Conservation (phyloP, 2,113 vertebrate genomes). For the Alligator mississippiensis region DNA sequence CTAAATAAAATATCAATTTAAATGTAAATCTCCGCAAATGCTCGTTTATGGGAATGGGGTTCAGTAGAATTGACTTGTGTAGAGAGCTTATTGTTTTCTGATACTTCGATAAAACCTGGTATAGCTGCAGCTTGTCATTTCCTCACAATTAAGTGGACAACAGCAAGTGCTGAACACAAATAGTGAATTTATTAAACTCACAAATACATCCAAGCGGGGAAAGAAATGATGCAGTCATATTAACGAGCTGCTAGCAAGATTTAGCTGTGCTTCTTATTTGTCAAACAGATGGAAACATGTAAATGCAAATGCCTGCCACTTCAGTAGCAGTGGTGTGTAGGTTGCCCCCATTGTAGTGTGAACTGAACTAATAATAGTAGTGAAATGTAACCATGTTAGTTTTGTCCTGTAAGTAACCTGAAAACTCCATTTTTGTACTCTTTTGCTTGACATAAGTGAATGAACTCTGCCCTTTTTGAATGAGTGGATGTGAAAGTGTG, state of each 20-base stretch:
- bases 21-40: slow-evolving; percentile 35
- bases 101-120: slow-evolving; percentile 11
- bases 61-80: slow-evolving; percentile 5
- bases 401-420: no score
- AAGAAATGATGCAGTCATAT: not conserved
- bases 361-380: no score
- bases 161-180: not conserved
- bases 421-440: no score
- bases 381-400: no score
- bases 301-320: not conserved
- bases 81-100: slow-evolving; percentile 27
- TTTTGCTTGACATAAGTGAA: no score
- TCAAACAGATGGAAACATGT: not conserved
- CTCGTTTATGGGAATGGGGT: not conserved
- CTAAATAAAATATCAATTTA: slow-evolving; percentile 42
- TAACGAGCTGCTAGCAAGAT: not conserved
- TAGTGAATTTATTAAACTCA: not conserved
- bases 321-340: no score
- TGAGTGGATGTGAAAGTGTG: no score
- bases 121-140: slow-evolving; percentile 25
- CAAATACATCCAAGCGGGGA: not conserved
- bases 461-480: no score
- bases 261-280: not conserved
- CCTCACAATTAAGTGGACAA: slow-evolving; percentile 1
- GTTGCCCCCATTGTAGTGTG: no score